Base-by-base conservation (phyloP, 1,140 invertebrate species). In the Sarcophaga peregrina region DNA sequence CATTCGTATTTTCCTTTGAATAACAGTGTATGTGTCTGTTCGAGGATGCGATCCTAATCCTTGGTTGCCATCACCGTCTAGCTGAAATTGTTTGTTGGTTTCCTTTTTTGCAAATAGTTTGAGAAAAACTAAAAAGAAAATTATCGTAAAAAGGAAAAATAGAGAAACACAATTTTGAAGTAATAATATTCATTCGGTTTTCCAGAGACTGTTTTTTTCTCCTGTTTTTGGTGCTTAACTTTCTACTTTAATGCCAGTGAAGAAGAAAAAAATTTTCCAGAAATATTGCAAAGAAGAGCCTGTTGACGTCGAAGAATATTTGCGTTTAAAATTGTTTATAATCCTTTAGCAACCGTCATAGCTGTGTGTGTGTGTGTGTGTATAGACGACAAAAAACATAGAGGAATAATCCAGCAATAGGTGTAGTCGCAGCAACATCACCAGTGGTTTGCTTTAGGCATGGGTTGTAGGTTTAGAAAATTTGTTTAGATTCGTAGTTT, bases 121-220 rank as follows among this genome's bases (percentile, higher is more conserved):
- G 9, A 20, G n/a, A n/a, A 58, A 58, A 58, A 58, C 15, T n/a
- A 25, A 68, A 68, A 68, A 37, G 25, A 68, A 25, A 68, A 68
- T 10, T 37, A 37, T 37, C 25, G 25, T 37, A 37, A 37, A 37
- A 37, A 37, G 25, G 25, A 37, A 37, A 37, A n/a, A 37, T 1
- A 37, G 4, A 37, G 25, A 37, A 37, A 37, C 17, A 68, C n/a
- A 17, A 37, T 37, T 37, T 37, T 37, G 25, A 37, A 37, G 62
- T n/a, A 68, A 68, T 68, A 68, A 68, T 68, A 68, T 68, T 68
- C 62, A 68, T 68, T 68, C n/a, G 17, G 62, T 68, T 68, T 68
- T 20, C 11, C n/a, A n/a, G 54, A 58, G 25, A 58, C 54, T 7
- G n/a, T 58, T 58, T 58, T 13, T 58, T 58, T n/a, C 10, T n/a